Conservation (phyloP, 2,113 vertebrate species). For the Procavia capensis region DNA sequence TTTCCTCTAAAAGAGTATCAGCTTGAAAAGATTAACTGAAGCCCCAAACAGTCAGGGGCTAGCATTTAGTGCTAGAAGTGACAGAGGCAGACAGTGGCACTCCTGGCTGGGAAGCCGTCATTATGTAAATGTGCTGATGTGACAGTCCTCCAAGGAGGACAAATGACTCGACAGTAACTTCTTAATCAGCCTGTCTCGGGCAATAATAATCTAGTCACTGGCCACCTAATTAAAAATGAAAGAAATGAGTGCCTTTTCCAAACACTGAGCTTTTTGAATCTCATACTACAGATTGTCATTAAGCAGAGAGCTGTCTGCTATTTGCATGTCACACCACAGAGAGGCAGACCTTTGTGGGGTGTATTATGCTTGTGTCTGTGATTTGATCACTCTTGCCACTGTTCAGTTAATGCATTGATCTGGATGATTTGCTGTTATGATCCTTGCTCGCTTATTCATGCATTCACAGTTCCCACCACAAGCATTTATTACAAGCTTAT, state of each 20-base stretch:
- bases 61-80: slow-evolving; percentile 16
- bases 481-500: background rate
- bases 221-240: slow-evolving; percentile 78
- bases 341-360: background rate
- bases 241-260: slow-evolving; percentile 65
- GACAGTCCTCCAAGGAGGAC: slow-evolving; percentile 60
- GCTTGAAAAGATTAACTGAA: slow-evolving; percentile 5
- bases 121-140: slow-evolving; percentile 44
- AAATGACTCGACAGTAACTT: slow-evolving; percentile 61
- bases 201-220: slow-evolving; percentile 76
- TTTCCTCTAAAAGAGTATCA: background rate
- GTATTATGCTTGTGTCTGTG: background rate
- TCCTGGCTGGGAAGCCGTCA: slow-evolving; percentile 61
- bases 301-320: slow-evolving; percentile 30
- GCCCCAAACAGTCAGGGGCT: background rate
- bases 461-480: background rate
- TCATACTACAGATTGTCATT: slow-evolving; percentile 47
- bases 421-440: background rate
- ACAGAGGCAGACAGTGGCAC: background rate
- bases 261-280: slow-evolving; percentile 41
- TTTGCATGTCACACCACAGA: background rate
- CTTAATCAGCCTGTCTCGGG: slow-evolving; percentile 75
- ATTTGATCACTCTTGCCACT: slow-evolving; percentile 23
- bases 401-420: slow-evolving; percentile 34
- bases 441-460: slow-evolving; percentile 37